A percentile compares a stretch with the other conserved stretches of the same genome.
These are phyloP conservation scores for Sula dactylatra DNA, from an alignment of 2,113 vertebrate genomes.

Conservation along the genomic window DNA sequence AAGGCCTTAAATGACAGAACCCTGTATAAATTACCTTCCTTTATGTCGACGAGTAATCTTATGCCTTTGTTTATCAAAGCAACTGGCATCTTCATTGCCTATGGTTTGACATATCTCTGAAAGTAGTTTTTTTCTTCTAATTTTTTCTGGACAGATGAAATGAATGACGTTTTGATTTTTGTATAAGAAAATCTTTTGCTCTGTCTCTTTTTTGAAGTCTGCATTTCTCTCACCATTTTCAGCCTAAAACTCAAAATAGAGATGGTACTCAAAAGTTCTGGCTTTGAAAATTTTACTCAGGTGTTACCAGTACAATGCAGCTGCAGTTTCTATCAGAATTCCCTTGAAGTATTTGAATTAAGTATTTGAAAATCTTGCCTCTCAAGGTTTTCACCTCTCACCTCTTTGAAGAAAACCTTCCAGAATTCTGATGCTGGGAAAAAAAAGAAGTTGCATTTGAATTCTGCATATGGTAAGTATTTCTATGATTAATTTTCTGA, in stretches of 20 bases:
- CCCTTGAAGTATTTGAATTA: background rate
- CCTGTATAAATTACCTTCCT: background rate
- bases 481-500: background rate
- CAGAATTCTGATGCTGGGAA: background rate
- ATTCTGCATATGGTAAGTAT: background rate
- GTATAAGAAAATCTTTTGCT: background rate
- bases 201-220: background rate
- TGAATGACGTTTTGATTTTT: background rate
- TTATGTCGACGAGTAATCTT: background rate
- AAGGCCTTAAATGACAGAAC: background rate
- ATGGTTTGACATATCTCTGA: background rate
- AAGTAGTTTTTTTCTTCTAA: background rate
- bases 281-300: background rate
- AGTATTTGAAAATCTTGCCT: background rate
- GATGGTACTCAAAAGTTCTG: background rate
- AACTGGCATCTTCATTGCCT: background rate
- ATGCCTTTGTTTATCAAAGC: background rate
- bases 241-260: background rate
- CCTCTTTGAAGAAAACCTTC: background rate
- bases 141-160: background rate
- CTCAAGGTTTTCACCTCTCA: background rate
- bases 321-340: background rate
- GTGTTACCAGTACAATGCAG: background rate
- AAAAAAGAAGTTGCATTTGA: background rate
- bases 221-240: background rate